These are phyloP conservation scores for Trissolcus japonicus DNA, from an alignment of 2,888 invertebrate genomes.

Conservation along the genomic window DNA sequence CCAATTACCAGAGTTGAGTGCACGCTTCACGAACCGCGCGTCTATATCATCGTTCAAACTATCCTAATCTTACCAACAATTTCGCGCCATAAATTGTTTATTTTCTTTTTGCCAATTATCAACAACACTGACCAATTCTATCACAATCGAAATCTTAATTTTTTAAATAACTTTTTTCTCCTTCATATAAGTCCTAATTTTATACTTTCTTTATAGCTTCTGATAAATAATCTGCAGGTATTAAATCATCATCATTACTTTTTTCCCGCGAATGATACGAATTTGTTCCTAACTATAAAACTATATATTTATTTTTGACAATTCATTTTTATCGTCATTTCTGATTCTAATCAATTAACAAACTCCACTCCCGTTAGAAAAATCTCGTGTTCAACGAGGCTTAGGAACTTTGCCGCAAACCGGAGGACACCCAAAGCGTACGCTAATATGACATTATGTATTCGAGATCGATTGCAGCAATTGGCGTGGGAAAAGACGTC, in stretches of 20 bases:
- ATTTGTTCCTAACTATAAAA: slow-evolving; percentile 2
- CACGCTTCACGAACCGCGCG: slow-evolving; percentile 33
- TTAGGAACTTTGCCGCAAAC: slow-evolving; percentile 58
- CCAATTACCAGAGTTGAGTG: slow-evolving; percentile 60
- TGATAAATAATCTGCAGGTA: too few species aligned
- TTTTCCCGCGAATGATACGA: neutral
- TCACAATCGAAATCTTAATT: slow-evolving; percentile 30
- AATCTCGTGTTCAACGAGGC: slow-evolving; percentile 46
- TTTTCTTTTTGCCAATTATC: neutral
- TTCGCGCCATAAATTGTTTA: slow-evolving; percentile 20
- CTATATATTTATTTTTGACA: neutral
- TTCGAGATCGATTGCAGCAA: slow-evolving; percentile 56
- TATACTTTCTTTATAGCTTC: neutral
- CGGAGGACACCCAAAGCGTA: slow-evolving; percentile 34
- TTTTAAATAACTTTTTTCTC: slow-evolving; percentile 8
- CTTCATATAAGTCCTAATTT: neutral
- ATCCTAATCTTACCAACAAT: slow-evolving; percentile 21
- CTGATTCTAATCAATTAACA: neutral
- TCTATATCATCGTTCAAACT: slow-evolving; percentile 14
- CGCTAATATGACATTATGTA: slow-evolving; percentile 30
- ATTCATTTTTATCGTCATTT: too few species aligned
- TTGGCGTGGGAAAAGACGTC: slow-evolving; percentile 56
- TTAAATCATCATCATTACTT: too few species aligned
- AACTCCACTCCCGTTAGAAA: slow-evolving; percentile 20
- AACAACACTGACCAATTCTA: slow-evolving; percentile 14